Evolutionary conservation across 2,797 vertebrate genomes (phyloP).

Genomic region (Danionella dracula): DNA sequence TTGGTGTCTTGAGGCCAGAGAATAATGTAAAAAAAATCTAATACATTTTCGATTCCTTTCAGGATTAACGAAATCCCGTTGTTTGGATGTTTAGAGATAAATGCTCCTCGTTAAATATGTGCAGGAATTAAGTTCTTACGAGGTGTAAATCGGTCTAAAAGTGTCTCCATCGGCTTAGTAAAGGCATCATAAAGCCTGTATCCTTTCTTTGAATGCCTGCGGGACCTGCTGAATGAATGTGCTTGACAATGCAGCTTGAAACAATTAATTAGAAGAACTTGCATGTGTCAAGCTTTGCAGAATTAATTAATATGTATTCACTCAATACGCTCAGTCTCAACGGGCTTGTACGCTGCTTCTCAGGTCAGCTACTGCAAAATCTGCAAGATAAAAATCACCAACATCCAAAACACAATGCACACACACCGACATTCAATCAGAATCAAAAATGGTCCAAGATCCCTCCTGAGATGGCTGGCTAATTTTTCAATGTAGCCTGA

Average conservation of each 20-base stretch:
- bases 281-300: constrained; percentile 43
- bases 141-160: background rate
- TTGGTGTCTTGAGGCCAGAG: background rate
- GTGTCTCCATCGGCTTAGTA: background rate
- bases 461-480: constrained; percentile 17
- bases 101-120: background rate
- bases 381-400: constrained; percentile 7
- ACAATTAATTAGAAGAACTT: constrained; percentile 51
- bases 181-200: background rate
- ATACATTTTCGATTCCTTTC: background rate
- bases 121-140: background rate
- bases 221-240: constrained; percentile 26
- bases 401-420: constrained; percentile 3
- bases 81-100: background rate
- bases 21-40: background rate
- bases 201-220: constrained; percentile 9
- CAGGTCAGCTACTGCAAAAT: constrained; percentile 35
- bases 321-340: constrained; percentile 54
- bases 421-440: background rate
- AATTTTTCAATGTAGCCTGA: constrained; percentile 41
- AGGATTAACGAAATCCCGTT: constrained; percentile 1
- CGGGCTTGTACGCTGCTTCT: constrained; percentile 46
- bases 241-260: constrained; percentile 41
- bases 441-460: constrained; percentile 11
- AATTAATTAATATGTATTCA: constrained; percentile 60